Evolutionary conservation across 1,140 invertebrate species (phyloP).

Genomic region (Parasteatoda tepidariorum): DNA sequence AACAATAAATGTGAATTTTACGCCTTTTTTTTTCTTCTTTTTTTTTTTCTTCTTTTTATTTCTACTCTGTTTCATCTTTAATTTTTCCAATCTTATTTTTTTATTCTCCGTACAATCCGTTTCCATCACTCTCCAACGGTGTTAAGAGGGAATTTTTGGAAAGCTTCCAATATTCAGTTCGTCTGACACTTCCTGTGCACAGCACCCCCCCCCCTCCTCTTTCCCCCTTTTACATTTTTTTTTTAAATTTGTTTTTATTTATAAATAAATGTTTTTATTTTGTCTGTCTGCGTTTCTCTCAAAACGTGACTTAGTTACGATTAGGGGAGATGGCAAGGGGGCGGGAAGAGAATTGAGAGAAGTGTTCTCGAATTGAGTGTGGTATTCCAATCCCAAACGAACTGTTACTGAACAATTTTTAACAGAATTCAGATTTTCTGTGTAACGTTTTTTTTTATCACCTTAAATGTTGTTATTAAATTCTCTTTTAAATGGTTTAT

Average conservation of each 20-base stretch:
- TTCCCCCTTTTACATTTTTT: neutral
- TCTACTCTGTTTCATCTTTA: neutral
- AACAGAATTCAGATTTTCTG: neutral
- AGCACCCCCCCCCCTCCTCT: neutral
- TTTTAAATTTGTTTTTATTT: neutral
- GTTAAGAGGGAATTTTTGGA: constrained; percentile 31
- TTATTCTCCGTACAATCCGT: neutral
- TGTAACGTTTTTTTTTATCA: neutral
- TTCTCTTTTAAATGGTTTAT: no score
- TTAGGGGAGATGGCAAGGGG: neutral
- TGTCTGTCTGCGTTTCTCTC: constrained; percentile 12
- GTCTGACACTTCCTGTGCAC: constrained; percentile 9
- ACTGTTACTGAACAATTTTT: neutral
- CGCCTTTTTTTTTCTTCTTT: neutral
- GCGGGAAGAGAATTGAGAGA: neutral
- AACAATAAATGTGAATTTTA: constrained; percentile 30
- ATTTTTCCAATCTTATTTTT: no score
- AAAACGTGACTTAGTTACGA: neutral
- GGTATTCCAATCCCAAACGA: neutral
- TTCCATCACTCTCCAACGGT: neutral
- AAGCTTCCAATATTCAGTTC: constrained; percentile 26
- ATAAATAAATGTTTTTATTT: constrained; percentile 54
- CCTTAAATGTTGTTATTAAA: no score
- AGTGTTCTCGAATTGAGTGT: neutral
- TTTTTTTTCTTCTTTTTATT: neutral